These are phyloP conservation scores for Gari tellinella DNA, from an alignment of 2,888 invertebrate genomes.

Conservation along the genomic window DNA sequence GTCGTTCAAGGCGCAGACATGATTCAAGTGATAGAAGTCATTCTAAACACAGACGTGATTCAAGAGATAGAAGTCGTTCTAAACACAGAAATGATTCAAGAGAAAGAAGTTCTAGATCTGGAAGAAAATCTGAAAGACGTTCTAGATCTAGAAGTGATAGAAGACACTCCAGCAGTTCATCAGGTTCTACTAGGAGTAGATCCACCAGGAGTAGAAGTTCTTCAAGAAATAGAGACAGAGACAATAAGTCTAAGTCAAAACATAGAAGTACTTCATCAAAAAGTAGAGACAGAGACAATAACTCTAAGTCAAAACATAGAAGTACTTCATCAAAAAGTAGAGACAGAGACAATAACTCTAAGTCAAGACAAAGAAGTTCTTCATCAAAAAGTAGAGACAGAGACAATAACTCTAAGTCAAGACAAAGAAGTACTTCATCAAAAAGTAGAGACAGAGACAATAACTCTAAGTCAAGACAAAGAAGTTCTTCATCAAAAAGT, in stretches of 20 bases:
- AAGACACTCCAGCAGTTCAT: not conserved
- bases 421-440: too few relatives aligned
- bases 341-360: too few relatives aligned
- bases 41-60: not conserved
- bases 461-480: too few relatives aligned
- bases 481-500: too few relatives aligned
- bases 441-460: too few relatives aligned
- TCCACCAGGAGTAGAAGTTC: conserved; percentile 16
- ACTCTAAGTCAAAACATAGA: not conserved
- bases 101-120: too few relatives aligned
- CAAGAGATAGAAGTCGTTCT: conserved; percentile 6
- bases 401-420: too few relatives aligned
- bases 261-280: not conserved
- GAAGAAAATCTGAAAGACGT: too few relatives aligned
- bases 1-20: conserved; percentile 8
- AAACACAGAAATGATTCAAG: not conserved
- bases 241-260: not conserved
- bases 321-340: too few relatives aligned
- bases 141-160: not conserved
- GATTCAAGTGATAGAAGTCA: conserved; percentile 1
- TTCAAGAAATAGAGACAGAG: not conserved
- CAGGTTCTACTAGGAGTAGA: conserved; percentile 1
- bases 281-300: not conserved
- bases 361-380: too few relatives aligned
- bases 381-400: too few relatives aligned